These are phyloP conservation scores for Drosophila navojoa DNA, from an alignment of 1,140 invertebrate species.

Conservation along the genomic window DNA sequence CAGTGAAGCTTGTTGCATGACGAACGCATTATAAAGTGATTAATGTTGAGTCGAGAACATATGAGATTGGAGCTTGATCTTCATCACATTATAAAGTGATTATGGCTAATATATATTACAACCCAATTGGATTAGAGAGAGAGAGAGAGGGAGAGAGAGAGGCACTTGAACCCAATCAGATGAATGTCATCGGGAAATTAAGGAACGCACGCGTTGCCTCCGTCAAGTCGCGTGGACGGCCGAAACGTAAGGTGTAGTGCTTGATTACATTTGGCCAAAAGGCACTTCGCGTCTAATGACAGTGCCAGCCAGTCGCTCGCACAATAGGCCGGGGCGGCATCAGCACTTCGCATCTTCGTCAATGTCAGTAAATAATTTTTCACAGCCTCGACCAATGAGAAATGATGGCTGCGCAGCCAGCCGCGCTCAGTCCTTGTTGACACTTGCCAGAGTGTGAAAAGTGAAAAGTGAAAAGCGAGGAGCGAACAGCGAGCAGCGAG, in stretches of 20 bases:
- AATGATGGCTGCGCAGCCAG: constrained; percentile 23
- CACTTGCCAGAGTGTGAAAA: constrained; percentile 35
- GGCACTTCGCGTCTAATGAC: constrained; percentile 14
- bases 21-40: background rate
- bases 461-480: constrained; percentile 32
- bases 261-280: constrained; percentile 12
- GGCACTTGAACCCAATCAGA: no score
- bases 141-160: no score
- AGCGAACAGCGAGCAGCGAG: constrained; percentile 20
- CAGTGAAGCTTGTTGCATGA: background rate
- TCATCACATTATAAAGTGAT: no score
- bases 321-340: background rate
- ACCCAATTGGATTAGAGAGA: no score
- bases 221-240: no score
- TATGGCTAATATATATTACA: no score
- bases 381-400: constrained; percentile 18
- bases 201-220: no score
- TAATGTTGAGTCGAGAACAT: background rate
- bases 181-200: no score
- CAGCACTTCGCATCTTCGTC: constrained; percentile 30
- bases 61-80: no score
- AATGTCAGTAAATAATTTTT: constrained; percentile 44
- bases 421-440: constrained; percentile 25
- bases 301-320: constrained; percentile 1
- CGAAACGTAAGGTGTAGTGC: constrained; percentile 6